A percentile compares a stretch with the other conserved stretches of the same genome.
phyloP scores from a whole-genome alignment of 2,113 vertebrate species.

The Pteropus alecto region DNA sequence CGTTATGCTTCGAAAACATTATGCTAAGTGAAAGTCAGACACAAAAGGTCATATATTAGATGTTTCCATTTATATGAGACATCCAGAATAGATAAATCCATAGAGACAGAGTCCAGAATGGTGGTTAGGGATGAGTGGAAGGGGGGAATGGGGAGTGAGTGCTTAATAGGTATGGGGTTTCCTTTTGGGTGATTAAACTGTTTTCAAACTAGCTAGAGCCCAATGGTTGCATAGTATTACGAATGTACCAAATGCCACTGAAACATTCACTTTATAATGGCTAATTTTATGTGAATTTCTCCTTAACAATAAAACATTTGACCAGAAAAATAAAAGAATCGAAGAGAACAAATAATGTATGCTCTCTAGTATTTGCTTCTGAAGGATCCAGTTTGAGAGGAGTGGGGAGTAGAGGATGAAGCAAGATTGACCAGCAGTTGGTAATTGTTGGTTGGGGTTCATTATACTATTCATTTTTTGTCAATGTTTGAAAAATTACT shows the following conservation, averaged over 20 bases:
- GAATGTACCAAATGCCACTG: neutral
- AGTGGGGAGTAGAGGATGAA: neutral
- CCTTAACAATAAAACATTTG: neutral
- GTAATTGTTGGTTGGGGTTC: neutral
- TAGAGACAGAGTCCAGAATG: neutral
- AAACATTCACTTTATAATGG: neutral
- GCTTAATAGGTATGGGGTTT: too few species aligned
- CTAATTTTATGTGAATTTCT: neutral
- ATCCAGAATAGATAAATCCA: neutral
- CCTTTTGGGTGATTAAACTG: neutral
- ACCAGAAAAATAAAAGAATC: neutral
- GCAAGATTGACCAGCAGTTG: neutral
- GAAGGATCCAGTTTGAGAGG: neutral
- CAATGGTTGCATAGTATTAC: too few species aligned
- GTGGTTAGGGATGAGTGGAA: neutral
- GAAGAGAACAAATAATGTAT: neutral
- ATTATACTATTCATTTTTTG: neutral
- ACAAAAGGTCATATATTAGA: neutral
- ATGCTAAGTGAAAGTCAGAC: neutral
- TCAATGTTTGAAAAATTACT: neutral
- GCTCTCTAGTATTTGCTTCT: neutral
- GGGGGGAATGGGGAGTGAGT: neutral
- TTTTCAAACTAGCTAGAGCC: neutral
- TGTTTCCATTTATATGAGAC: neutral
- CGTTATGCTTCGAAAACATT: neutral